Evolutionary conservation across 1,140 invertebrate species (phyloP).

Genomic region (Sitodiplosis mosellana): DNA sequence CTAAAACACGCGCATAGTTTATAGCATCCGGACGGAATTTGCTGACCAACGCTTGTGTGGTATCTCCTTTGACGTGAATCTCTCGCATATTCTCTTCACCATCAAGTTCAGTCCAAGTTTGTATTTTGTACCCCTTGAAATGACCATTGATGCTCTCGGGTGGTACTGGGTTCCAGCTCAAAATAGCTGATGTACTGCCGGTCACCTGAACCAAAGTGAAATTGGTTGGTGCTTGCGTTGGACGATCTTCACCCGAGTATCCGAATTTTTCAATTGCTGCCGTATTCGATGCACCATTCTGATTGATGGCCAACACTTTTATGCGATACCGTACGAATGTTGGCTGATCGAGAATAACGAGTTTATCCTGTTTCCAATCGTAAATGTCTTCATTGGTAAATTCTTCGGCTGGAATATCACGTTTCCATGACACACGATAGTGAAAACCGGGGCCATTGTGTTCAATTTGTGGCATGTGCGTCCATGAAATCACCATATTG

Average conservation of each 20-base stretch:
- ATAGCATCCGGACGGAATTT: constrained; percentile 78
- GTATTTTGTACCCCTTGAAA: constrained; percentile 89
- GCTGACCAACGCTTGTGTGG: constrained; percentile 50
- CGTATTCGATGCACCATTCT: constrained; percentile 69
- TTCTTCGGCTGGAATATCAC: constrained; percentile 50
- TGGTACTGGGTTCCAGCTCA: constrained; percentile 70
- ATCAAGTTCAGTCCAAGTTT: constrained; percentile 79
- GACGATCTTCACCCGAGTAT: constrained; percentile 88
- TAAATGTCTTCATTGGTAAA: constrained; percentile 53
- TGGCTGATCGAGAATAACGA: constrained; percentile 61
- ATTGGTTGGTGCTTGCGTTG: constrained; percentile 61
- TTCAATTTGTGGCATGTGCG: constrained; percentile 87
- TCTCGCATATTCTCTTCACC: constrained; percentile 55
- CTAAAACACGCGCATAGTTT: constrained; percentile 77
- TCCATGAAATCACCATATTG: constrained; percentile 91
- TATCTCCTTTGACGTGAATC: constrained; percentile 56
- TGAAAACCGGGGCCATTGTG: constrained; percentile 88
- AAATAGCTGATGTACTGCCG: constrained; percentile 51
- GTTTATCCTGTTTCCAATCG: constrained; percentile 51
- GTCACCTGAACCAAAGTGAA: constrained; percentile 59
- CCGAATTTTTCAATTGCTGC: constrained; percentile 66
- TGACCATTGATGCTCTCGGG: constrained; percentile 66
- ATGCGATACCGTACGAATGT: constrained; percentile 83
- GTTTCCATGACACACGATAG: constrained; percentile 76
- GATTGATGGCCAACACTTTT: constrained; percentile 84